These are phyloP conservation scores for Drosophila orosa DNA, from an alignment of 1,140 invertebrate genomes.

Conservation along the genomic window DNA sequence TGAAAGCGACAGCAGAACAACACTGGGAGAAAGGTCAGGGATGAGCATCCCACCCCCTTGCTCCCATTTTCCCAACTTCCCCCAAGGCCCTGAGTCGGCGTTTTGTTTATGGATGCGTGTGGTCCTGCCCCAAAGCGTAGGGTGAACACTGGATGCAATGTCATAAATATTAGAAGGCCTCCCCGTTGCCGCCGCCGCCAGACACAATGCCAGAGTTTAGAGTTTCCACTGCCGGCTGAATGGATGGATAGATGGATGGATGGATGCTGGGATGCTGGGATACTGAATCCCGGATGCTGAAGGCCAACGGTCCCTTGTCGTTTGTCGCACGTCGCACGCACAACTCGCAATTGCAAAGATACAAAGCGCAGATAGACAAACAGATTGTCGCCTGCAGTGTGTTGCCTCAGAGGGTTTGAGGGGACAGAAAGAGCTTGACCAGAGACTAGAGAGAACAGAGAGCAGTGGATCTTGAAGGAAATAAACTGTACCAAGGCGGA, in stretches of 20 bases:
- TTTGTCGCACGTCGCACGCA: slow-evolving; percentile 42
- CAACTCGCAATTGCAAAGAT: slow-evolving; percentile 50
- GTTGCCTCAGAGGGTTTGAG: no score
- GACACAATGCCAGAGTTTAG: slow-evolving; percentile 37
- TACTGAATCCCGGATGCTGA: slow-evolving; percentile 20
- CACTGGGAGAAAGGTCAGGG: neutral
- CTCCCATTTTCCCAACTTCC: neutral
- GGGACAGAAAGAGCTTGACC: no score
- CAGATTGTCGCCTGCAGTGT: slow-evolving; percentile 75
- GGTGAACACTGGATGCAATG: slow-evolving; percentile 40
- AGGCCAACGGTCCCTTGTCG: slow-evolving; percentile 21
- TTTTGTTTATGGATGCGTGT: slow-evolving; percentile 38
- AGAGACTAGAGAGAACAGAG: slow-evolving; percentile 1
- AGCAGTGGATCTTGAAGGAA: slow-evolving; percentile 4
- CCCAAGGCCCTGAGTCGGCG: slow-evolving; percentile 1
- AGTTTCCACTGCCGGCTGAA: slow-evolving; percentile 8
- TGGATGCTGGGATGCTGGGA: neutral
- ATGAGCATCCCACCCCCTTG: neutral
- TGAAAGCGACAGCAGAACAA: slow-evolving; percentile 1
- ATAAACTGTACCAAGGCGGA: neutral
- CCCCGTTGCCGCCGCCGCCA: slow-evolving; percentile 12
- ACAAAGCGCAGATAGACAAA: slow-evolving; percentile 71
- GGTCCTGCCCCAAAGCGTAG: slow-evolving; percentile 19
- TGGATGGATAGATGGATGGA: neutral
- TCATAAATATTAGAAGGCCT: slow-evolving; percentile 71